Percentiles rank a stretch among this genome's conserved stretches.
These are phyloP conservation scores for Ptilodon capucinus DNA, from an alignment of 2,888 invertebrate genomes.

Conservation along the genomic window DNA sequence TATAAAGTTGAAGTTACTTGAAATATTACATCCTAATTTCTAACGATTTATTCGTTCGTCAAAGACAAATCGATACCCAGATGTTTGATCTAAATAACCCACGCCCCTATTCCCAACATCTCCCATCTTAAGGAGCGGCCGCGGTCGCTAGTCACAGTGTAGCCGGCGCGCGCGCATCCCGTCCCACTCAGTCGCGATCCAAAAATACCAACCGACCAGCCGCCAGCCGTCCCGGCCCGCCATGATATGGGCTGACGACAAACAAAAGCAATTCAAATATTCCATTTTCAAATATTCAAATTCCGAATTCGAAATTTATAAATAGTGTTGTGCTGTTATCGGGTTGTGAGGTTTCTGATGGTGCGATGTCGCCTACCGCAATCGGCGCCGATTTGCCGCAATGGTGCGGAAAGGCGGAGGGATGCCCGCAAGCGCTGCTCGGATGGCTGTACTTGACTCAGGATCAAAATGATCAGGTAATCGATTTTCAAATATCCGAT, in stretches of 20 bases:
- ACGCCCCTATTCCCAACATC: slow-evolving; percentile 60
- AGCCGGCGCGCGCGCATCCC: slow-evolving; percentile 75
- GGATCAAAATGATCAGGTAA: slow-evolving; percentile 77
- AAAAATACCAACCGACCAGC: slow-evolving; percentile 55
- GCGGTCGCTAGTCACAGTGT: slow-evolving; percentile 58
- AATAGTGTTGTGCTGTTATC: slow-evolving; percentile 13
- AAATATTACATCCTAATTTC: no score
- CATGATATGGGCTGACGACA: slow-evolving; percentile 54
- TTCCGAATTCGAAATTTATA: neutral
- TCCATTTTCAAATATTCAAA: neutral
- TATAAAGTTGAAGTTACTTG: no score
- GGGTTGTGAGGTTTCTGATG: slow-evolving; percentile 41
- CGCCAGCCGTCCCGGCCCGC: slow-evolving; percentile 47
- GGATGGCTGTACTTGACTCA: slow-evolving; percentile 73
- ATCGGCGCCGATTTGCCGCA: slow-evolving; percentile 70
- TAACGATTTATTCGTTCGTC: no score
- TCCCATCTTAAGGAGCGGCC: slow-evolving; percentile 76
- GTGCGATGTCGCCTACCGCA: slow-evolving; percentile 72
- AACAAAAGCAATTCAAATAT: slow-evolving; percentile 30
- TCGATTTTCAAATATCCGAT: slow-evolving; percentile 1
- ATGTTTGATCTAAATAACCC: slow-evolving; percentile 1
- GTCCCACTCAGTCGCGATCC: slow-evolving; percentile 53
- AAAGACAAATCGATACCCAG: slow-evolving; percentile 16
- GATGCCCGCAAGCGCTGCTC: slow-evolving; percentile 66
- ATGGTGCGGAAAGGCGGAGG: slow-evolving; percentile 71